Evolutionary conservation across 2,888 invertebrate genomes (phyloP).

Genomic region (Eupeodes luniger): DNA sequence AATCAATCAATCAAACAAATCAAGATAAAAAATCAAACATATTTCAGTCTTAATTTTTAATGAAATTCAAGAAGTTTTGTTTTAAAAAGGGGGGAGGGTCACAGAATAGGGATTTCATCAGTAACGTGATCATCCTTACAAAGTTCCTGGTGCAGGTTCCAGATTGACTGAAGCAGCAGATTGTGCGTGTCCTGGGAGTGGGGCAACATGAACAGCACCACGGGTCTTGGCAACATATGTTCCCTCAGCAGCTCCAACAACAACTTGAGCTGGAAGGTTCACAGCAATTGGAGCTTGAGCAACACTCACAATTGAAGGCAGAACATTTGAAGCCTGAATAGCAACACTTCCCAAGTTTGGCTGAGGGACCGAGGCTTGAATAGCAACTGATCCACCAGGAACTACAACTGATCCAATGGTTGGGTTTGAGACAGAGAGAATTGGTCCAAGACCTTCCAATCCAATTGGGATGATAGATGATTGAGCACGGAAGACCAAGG

Average conservation of each 20-base stretch:
- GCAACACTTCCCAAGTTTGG: slow-evolving; percentile 24
- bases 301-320: slow-evolving; percentile 4
- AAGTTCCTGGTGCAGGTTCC: slow-evolving; percentile 53
- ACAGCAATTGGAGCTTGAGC: slow-evolving; percentile 30
- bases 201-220: slow-evolving; percentile 52
- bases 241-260: slow-evolving; percentile 42
- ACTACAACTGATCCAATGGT: slow-evolving; percentile 16
- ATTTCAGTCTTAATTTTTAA: slow-evolving; percentile 4
- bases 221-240: slow-evolving; percentile 51
- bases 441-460: slow-evolving; percentile 49
- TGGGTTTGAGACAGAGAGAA: slow-evolving; percentile 49
- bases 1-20: too few relatives aligned
- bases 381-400: slow-evolving; percentile 52
- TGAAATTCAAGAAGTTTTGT: background rate
- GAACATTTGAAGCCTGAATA: background rate
- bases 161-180: slow-evolving; percentile 49
- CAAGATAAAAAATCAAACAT: background rate
- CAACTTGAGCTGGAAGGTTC: slow-evolving; percentile 17
- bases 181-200: slow-evolving; percentile 43
- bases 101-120: background rate
- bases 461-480: slow-evolving; percentile 46
- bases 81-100: background rate
- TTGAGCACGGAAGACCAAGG: slow-evolving; percentile 49
- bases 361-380: slow-evolving; percentile 38
- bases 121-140: background rate